Percentiles rank a stretch among this genome's conserved stretches.
Evolutionary conservation across 2,888 invertebrate genomes (phyloP).

Genomic region (Cremastinae sp.): DNA sequence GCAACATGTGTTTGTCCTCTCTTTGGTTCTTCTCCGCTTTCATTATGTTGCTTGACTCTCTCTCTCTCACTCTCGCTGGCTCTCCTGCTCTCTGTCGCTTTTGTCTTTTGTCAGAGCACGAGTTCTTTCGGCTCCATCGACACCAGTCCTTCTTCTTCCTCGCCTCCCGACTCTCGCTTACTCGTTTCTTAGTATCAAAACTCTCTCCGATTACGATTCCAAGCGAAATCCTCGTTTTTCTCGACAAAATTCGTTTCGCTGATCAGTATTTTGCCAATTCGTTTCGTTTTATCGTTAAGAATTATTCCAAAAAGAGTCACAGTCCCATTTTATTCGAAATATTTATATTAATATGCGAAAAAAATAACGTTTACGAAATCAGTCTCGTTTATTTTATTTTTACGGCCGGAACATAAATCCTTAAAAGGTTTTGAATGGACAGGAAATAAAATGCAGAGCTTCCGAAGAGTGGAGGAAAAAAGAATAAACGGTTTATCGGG

Average conservation of each 20-base stretch:
- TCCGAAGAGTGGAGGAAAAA: conserved; percentile 3
- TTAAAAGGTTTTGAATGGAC: not conserved
- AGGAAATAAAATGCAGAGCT: conserved; percentile 4
- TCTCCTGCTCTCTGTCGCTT: conserved; percentile 47
- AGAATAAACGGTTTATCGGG: conserved; percentile 33
- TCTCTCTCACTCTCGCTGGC: conserved; percentile 48
- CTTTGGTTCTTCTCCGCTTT: conserved; percentile 59
- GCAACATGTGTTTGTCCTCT: conserved; percentile 78
- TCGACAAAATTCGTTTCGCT: too few species aligned
- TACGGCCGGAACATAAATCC: not conserved
- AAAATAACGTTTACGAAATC: too few species aligned
- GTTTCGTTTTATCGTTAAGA: too few species aligned
- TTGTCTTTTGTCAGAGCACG: conserved; percentile 49
- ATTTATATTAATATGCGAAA: too few species aligned
- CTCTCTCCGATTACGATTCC: too few species aligned
- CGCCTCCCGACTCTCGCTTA: not conserved
- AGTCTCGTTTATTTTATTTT: too few species aligned
- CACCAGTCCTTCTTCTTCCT: conserved; percentile 21
- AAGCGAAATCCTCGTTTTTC: too few species aligned
- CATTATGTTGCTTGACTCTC: conserved; percentile 57
- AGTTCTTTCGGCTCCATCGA: conserved; percentile 42
- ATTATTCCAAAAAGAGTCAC: too few species aligned
- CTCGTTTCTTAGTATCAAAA: too few species aligned
- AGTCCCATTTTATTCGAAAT: too few species aligned
- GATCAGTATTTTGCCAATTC: too few species aligned